phyloP scores from a whole-genome alignment of 2,113 vertebrate genomes.

The Microcebus tavaratra region DNA sequence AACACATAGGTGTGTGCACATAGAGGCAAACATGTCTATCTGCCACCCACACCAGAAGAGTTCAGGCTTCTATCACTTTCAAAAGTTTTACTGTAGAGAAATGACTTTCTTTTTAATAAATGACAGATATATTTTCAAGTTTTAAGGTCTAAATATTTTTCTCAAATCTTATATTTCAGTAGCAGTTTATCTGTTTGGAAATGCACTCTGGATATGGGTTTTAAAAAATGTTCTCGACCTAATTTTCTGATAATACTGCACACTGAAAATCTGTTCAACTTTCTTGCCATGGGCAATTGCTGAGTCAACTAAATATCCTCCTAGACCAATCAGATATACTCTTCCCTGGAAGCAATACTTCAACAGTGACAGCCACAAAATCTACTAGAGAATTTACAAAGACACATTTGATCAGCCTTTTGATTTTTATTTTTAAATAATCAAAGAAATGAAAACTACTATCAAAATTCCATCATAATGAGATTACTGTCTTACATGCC shows the following conservation, averaged over 20 bases:
- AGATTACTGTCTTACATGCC: neutral
- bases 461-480: neutral
- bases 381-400: neutral
- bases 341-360: neutral
- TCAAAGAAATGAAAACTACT: neutral
- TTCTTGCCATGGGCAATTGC: neutral
- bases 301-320: neutral
- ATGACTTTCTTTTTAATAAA: neutral
- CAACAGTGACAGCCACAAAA: neutral
- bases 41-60: neutral
- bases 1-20: neutral
- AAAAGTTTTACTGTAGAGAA: neutral
- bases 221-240: neutral
- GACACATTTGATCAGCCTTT: neutral
- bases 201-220: neutral
- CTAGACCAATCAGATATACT: neutral
- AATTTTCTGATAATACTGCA: slow-evolving; percentile 38
- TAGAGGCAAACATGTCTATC: neutral
- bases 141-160: neutral
- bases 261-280: neutral
- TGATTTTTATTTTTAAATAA: neutral
- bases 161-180: neutral
- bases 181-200: slow-evolving; percentile 21
- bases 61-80: neutral
- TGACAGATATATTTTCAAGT: neutral